Conservation (phyloP, 1,140 invertebrate genomes). For the Trichomalopsis sarcophagae region DNA sequence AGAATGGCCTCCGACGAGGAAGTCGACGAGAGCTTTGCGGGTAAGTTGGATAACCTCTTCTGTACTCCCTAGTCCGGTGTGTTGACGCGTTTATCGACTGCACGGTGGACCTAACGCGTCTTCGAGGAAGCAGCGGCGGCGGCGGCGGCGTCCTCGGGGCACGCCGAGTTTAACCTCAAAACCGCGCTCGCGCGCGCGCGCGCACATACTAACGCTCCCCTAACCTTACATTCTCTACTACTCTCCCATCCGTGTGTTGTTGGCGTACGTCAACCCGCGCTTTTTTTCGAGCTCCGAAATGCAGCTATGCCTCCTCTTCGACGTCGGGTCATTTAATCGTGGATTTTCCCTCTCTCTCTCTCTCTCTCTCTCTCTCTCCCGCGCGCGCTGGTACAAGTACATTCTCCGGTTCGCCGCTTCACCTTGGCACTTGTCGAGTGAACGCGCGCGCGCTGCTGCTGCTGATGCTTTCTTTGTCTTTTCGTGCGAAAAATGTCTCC, state of each 20-base stretch:
- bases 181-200: neutral
- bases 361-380: neutral
- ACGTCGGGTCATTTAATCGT: neutral
- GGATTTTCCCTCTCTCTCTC: neutral
- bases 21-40: conserved; percentile 85
- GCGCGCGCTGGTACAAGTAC: neutral
- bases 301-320: neutral
- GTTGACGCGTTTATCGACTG: neutral
- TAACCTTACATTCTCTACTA: neutral
- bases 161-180: conserved; percentile 51
- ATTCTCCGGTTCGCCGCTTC: conserved; percentile 29
- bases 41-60: conserved; percentile 74
- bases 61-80: no score
- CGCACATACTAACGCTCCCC: neutral
- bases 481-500: neutral
- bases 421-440: conserved; percentile 41
- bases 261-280: neutral
- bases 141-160: conserved; percentile 1
- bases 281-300: neutral
- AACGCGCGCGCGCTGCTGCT: neutral
- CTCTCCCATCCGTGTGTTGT: neutral
- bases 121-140: neutral
- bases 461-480: conserved; percentile 34
- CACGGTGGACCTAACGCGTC: neutral
- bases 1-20: conserved; percentile 86